These are phyloP conservation scores for Ormyrus rosae DNA, from an alignment of 2,888 invertebrate species.

Conservation along the genomic window DNA sequence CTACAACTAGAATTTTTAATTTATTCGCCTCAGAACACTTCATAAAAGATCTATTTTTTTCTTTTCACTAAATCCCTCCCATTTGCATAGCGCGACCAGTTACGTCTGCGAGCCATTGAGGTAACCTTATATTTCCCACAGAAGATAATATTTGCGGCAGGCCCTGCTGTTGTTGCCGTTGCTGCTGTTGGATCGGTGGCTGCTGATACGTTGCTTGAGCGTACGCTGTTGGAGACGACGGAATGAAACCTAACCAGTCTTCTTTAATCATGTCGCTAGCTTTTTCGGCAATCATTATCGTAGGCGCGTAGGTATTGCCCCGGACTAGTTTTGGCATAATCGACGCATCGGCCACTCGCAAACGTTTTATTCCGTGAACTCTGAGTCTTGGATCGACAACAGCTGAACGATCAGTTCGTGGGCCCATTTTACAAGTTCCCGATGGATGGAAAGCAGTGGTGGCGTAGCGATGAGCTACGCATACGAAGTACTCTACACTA, in stretches of 20 bases:
- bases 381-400: constrained; percentile 19
- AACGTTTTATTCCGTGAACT: background rate
- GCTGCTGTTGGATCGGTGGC: background rate
- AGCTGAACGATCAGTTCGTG: background rate
- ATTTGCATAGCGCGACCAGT: too few relatives aligned
- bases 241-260: constrained; percentile 1
- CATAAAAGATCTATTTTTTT: too few relatives aligned
- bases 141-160: too few relatives aligned
- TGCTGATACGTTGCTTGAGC: too few relatives aligned
- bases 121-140: too few relatives aligned
- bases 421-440: constrained; percentile 23
- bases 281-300: constrained; percentile 10
- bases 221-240: too few relatives aligned
- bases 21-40: too few relatives aligned
- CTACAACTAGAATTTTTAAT: too few relatives aligned
- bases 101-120: too few relatives aligned
- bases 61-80: too few relatives aligned
- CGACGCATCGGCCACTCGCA: background rate
- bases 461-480: background rate
- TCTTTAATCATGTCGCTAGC: constrained; percentile 23
- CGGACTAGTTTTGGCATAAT: constrained; percentile 13
- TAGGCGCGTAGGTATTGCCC: constrained; percentile 3
- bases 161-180: too few relatives aligned
- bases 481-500: constrained; percentile 10
- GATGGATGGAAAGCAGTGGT: background rate